These are phyloP conservation scores for Eremophila alpestris DNA, from an alignment of 2,797 vertebrate species.

Conservation along the genomic window DNA sequence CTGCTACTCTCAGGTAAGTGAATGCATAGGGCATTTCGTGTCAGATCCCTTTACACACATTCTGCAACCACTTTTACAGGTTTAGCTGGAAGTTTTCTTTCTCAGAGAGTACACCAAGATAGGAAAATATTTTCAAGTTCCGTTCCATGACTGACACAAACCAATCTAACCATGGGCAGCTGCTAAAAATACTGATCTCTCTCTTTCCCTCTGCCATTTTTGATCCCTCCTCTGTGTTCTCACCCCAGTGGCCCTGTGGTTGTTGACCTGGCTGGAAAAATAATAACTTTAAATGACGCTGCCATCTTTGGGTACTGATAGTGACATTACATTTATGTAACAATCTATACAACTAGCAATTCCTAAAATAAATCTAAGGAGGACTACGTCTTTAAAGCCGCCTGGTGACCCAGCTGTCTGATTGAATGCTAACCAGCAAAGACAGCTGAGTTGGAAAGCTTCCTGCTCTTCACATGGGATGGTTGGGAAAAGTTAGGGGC, in stretches of 20 bases:
- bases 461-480: not conserved
- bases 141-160: not conserved
- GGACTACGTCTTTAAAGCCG: not conserved
- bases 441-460: not conserved
- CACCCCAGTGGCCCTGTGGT: not conserved
- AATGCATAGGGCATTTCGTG: not conserved
- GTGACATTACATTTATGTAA: not conserved
- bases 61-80: not conserved
- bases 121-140: not conserved
- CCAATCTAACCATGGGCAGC: not conserved
- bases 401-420: not conserved
- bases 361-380: not conserved
- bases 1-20: not conserved
- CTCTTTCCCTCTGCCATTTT: not conserved
- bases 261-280: not conserved
- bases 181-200: not conserved
- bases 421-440: not conserved
- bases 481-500: not conserved
- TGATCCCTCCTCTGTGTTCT: not conserved
- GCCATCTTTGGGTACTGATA: not conserved
- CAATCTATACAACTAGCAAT: not conserved
- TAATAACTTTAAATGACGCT: not conserved
- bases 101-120: not conserved
- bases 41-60: not conserved
- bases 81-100: not conserved